phyloP scores from a whole-genome alignment of 2,797 vertebrate genomes.

The Distichodus sexfasciatus region DNA sequence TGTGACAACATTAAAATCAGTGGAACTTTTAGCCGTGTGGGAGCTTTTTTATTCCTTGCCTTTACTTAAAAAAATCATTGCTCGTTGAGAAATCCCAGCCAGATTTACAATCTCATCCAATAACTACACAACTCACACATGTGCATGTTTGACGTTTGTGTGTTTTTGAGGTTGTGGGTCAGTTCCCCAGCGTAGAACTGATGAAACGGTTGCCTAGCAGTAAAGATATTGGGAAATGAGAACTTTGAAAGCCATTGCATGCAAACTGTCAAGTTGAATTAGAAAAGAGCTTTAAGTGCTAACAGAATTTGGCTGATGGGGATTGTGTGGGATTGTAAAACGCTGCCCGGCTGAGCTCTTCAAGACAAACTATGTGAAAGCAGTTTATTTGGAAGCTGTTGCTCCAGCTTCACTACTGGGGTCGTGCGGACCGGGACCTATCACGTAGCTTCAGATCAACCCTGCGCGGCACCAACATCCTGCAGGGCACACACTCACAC shows the following conservation, averaged over 20 bases:
- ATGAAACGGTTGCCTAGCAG: conserved; percentile 31
- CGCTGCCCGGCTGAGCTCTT: background rate
- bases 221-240: conserved; percentile 1
- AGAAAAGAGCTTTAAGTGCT: conserved; percentile 18
- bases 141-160: background rate
- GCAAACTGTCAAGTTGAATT: conserved; percentile 21
- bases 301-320: conserved; percentile 7
- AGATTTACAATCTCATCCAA: background rate
- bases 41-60: too few relatives aligned
- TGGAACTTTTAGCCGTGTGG: too few relatives aligned
- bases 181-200: background rate
- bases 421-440: too few relatives aligned
- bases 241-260: background rate
- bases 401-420: background rate
- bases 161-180: background rate
- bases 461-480: too few relatives aligned
- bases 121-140: background rate
- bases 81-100: conserved; percentile 3
- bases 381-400: background rate
- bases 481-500: too few relatives aligned
- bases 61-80: too few relatives aligned
- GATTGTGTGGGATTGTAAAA: conserved; percentile 6
- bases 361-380: background rate
- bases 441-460: too few relatives aligned
- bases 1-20: too few relatives aligned